These are phyloP conservation scores for Melanophora roralis DNA, from an alignment of 2,888 invertebrate species.

Conservation along the genomic window DNA sequence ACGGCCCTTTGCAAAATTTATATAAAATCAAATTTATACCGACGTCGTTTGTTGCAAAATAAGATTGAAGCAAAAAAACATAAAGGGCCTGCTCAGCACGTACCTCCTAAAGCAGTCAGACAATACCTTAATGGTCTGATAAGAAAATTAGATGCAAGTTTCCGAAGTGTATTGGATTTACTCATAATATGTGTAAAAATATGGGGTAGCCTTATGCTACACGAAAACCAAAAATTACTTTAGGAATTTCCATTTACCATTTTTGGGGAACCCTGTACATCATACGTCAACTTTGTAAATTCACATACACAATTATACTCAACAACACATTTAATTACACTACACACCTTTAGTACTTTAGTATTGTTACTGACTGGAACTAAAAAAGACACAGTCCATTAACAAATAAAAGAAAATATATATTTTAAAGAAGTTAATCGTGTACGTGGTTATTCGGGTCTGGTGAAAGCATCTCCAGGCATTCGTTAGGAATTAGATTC, in stretches of 20 bases:
- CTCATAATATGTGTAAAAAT: constrained; percentile 18
- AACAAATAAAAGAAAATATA: too few relatives aligned
- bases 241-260: constrained; percentile 26
- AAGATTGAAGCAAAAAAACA: constrained; percentile 14
- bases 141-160: constrained; percentile 34
- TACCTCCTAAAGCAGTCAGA: constrained; percentile 41
- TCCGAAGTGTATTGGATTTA: constrained; percentile 33
- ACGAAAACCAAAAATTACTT: constrained; percentile 28
- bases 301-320: too few relatives aligned
- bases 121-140: constrained; percentile 44
- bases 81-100: constrained; percentile 20
- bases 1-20: constrained; percentile 19
- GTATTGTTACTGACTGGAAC: too few relatives aligned
- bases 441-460: too few relatives aligned
- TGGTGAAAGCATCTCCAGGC: too few relatives aligned
- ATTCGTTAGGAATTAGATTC: too few relatives aligned
- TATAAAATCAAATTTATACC: background rate
- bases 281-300: too few relatives aligned
- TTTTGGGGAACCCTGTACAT: too few relatives aligned
- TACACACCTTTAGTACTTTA: too few relatives aligned
- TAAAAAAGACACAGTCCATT: too few relatives aligned
- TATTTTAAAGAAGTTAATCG: too few relatives aligned
- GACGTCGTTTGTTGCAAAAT: background rate
- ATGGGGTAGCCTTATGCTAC: constrained; percentile 27
- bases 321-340: too few relatives aligned